Evolutionary conservation across 2,888 invertebrate species (phyloP), one percentile per base, ranked within the genome.

Genomic region (Carterocephalus palaemon): DNA sequence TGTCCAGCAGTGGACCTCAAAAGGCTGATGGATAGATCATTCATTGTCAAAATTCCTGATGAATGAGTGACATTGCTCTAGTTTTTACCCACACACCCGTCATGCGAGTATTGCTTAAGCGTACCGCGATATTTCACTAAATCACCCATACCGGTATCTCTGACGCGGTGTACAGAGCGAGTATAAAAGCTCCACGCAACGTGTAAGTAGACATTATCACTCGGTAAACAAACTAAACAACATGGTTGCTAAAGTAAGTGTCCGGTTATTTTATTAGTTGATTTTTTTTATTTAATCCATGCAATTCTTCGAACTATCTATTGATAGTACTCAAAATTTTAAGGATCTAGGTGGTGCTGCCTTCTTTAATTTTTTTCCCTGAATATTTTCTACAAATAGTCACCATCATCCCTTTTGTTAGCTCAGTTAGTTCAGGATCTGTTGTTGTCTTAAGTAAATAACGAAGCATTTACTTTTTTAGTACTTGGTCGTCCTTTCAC

Each of bases 181-280:
- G 28, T 82, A 83, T 82, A 82, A 72, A 83, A 78, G 73, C 71
- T 66, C 52, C 54, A 13, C 47, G 19, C 9, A 36, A 47, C 16
- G 41, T 51, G 49, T 58, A 56, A 47, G 46, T 58, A 54, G 62
- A 67, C 76, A 83, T 66, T 78, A 64, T 62, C 64, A 62, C 59
- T 62, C 64, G 60, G 69, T 53, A 65, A 61, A 60, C 60, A 61
- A 62, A 61, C 60, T 64, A 64, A 62, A 62, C 76, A 74, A 78
- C 75, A 84, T 84, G 84, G 70, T 70, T 57, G 75, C 74, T 55
- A 75, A 76, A 79, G 83, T 84, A 58, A 83, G 83, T 78, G 56
- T 19, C 46, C 16, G 12, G 34, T 31, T 6, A 16, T 7, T 19
- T 19, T n/a, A n/a, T 31, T 6, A 16, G n/a, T 19, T 19, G 19